phyloP scores from a whole-genome alignment of 1,140 invertebrate species.

The Brachionus sp. region DNA sequence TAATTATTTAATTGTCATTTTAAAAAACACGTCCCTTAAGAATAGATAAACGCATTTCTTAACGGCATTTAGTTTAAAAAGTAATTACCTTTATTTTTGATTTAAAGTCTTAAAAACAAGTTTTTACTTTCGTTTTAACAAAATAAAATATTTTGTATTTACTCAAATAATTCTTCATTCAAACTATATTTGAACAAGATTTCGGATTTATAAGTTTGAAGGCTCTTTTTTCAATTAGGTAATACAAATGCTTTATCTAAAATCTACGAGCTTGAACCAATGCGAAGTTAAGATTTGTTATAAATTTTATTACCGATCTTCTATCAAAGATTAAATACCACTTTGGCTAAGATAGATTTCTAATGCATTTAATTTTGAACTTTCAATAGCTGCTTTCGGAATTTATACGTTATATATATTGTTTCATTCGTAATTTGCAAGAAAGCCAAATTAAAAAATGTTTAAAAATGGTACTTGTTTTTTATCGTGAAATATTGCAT shows the following conservation, averaged over 20 bases:
- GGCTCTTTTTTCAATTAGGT: background rate
- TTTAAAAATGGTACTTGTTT: background rate
- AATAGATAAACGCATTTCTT: background rate
- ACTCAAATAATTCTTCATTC: background rate
- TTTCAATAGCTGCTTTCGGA: background rate
- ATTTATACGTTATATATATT: background rate
- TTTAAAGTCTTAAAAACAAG: background rate
- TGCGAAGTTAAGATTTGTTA: background rate
- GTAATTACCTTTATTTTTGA: background rate
- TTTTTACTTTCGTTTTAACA: background rate
- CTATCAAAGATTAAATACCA: background rate
- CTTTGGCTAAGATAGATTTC: background rate
- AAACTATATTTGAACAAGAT: background rate
- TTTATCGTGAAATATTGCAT: background rate
- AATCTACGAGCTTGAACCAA: background rate
- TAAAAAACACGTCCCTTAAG: background rate
- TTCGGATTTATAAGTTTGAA: background rate
- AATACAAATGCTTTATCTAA: background rate
- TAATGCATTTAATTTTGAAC: background rate
- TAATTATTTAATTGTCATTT: background rate
- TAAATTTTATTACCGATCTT: background rate
- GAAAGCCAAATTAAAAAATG: background rate
- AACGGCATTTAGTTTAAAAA: background rate
- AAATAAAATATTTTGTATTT: background rate
- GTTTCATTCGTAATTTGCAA: background rate